Base-by-base conservation (phyloP, 2,888 invertebrate species). In the Melolontha melolontha region DNA sequence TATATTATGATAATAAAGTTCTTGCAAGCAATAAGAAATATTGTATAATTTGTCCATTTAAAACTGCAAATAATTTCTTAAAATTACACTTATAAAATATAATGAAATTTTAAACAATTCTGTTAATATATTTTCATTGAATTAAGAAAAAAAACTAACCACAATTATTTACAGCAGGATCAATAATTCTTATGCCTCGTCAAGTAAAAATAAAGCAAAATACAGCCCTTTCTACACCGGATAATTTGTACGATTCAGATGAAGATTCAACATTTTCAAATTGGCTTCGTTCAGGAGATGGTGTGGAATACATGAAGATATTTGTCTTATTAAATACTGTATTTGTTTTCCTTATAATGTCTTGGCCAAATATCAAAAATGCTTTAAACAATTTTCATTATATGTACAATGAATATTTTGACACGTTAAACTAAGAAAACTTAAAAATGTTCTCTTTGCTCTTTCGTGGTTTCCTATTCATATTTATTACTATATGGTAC, bases 261-360 rank as follows among this genome's bases (percentile, higher is more conserved):
- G 79, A 79, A 49, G 81, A 81, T 70, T 67, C 70, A 67, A 76
- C 77, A 16, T 82, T 83, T 69, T 76, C 80, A 6, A 77, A 79
- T 22, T 84, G 83, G 84, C 70, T 86, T 22, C 78, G 82, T 72
- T 87, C 89, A 74, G 85, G 88, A 72, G 88, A 90, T 72, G 91
- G 91, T 50, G 80, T 90, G 72, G 92, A 92, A 78, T 92, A 90
- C 82, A 89, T 94, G 89, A 90, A 90, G 82, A 83, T 93, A n/a
- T 94, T 94, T 80, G 92, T 94, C 17, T 84, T 94, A 68, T 90
- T 91, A 47, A 94, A 94, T 82, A 90, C 91, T 27, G 79, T 93
- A 50, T 86, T 92, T 70, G 84, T 93, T 73, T 88, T 93, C 70
- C 83, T 91, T 11, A 90, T 92, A 0, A 85, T 93, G 83, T 89